These are phyloP conservation scores for Ellobium chinense DNA, from an alignment of 2,888 invertebrate genomes.

Conservation along the genomic window DNA sequence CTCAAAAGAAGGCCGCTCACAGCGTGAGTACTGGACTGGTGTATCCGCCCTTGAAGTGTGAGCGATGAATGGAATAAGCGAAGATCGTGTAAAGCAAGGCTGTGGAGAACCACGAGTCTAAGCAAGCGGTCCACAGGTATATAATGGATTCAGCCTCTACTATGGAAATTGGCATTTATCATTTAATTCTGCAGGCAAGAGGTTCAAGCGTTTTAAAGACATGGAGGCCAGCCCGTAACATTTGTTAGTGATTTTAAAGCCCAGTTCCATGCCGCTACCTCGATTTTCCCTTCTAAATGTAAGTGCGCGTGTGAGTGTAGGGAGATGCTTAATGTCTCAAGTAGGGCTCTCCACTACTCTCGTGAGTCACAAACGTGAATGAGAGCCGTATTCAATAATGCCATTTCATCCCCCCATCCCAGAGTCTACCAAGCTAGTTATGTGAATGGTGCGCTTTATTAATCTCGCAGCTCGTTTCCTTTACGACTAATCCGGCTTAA, in stretches of 20 bases:
- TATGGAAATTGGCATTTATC: conserved; percentile 15
- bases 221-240: background rate
- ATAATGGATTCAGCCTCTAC: background rate
- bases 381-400: background rate
- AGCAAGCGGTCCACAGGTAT: background rate
- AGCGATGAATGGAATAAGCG: background rate
- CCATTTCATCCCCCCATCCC: background rate
- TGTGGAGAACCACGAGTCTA: background rate
- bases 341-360: background rate
- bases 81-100: too few relatives aligned
- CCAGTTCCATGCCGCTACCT: too few relatives aligned
- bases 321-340: conserved; percentile 11
- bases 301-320: background rate
- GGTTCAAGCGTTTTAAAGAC: background rate
- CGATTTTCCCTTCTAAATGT: background rate
- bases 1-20: too few relatives aligned
- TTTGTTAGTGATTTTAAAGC: background rate
- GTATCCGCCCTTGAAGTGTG: background rate
- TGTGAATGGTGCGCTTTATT: conserved; percentile 7
- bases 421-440: conserved; percentile 1
- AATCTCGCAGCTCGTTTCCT: conserved; percentile 16
- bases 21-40: too few relatives aligned
- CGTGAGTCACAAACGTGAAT: background rate
- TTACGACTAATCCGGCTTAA: conserved; percentile 21
- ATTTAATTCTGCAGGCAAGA: conserved; percentile 3